phyloP scores from a whole-genome alignment of 1,140 invertebrate species.

The Muscidifurax raptorellus region DNA sequence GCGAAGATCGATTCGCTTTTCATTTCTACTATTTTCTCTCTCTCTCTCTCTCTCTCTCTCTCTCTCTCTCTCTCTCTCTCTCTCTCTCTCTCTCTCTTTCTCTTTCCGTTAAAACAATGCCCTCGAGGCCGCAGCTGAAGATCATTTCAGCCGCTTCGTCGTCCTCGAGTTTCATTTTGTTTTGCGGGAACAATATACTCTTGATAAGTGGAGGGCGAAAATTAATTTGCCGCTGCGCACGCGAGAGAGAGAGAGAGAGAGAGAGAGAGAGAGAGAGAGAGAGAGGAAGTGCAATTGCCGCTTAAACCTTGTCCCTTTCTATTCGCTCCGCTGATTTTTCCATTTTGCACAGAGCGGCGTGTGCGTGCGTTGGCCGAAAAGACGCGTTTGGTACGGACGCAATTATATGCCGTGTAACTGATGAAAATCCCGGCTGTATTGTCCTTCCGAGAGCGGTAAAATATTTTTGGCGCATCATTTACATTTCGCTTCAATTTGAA shows the following conservation, averaged over 20 bases:
- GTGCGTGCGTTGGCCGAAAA: background rate
- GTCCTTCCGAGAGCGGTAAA: background rate
- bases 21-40: background rate
- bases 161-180: conserved; percentile 29
- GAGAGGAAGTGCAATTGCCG: conserved; percentile 13
- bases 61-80: background rate
- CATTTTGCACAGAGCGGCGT: conserved; percentile 4
- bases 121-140: conserved; percentile 2
- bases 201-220: conserved; percentile 36
- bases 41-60: background rate
- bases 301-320: conserved; percentile 29
- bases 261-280: no score
- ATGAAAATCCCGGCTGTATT: conserved; percentile 34
- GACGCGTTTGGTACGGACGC: background rate
- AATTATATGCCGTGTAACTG: conserved; percentile 40
- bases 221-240: conserved; percentile 44
- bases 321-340: conserved; percentile 37
- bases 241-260: background rate
- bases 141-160: conserved; percentile 30
- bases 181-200: conserved; percentile 35
- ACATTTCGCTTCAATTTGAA: conserved; percentile 15
- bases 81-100: background rate
- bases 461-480: conserved; percentile 27
- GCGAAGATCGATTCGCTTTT: background rate
- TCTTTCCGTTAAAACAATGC: background rate